Percentiles rank a stretch among this genome's conserved stretches.
These are phyloP conservation scores for Netelia melanura DNA, from an alignment of 2,888 invertebrate species.

Conservation along the genomic window DNA sequence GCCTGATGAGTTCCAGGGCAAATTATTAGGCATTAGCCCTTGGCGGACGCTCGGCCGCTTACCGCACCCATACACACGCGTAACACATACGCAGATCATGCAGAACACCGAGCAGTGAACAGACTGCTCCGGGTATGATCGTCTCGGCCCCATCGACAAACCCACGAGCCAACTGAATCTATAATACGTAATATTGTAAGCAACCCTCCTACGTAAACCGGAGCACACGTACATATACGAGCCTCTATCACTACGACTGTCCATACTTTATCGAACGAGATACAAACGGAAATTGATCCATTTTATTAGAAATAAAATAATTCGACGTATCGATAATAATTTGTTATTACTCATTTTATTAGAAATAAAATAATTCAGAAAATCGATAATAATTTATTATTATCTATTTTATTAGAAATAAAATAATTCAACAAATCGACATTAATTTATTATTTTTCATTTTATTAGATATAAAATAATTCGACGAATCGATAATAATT, in stretches of 20 bases:
- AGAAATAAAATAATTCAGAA: too few species aligned
- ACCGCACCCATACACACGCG: slow-evolving; percentile 31
- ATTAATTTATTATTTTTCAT: too few species aligned
- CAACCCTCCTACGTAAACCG: not conserved
- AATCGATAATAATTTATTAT: too few species aligned
- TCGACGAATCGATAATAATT: too few species aligned
- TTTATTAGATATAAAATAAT: too few species aligned
- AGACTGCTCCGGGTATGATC: slow-evolving; percentile 2
- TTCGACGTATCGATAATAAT: too few species aligned
- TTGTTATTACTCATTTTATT: too few species aligned
- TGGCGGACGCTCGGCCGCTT: slow-evolving; percentile 54
- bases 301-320: too few species aligned
- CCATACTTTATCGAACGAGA: too few species aligned
- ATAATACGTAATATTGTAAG: not conserved
- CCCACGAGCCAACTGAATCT: slow-evolving; percentile 29
- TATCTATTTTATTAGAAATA: too few species aligned
- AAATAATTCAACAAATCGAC: too few species aligned
- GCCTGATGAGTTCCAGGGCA: slow-evolving; percentile 69
- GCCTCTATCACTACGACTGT: not conserved
- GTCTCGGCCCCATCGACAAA: slow-evolving; percentile 27
- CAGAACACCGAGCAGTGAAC: slow-evolving; percentile 46
- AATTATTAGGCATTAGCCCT: slow-evolving; percentile 69
- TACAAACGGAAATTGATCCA: too few species aligned
- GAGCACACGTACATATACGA: not conserved
- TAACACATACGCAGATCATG: slow-evolving; percentile 21